Evolutionary conservation across 2,797 vertebrate species (phyloP).

Genomic region (Lepidocolaptes lacrymiger): DNA sequence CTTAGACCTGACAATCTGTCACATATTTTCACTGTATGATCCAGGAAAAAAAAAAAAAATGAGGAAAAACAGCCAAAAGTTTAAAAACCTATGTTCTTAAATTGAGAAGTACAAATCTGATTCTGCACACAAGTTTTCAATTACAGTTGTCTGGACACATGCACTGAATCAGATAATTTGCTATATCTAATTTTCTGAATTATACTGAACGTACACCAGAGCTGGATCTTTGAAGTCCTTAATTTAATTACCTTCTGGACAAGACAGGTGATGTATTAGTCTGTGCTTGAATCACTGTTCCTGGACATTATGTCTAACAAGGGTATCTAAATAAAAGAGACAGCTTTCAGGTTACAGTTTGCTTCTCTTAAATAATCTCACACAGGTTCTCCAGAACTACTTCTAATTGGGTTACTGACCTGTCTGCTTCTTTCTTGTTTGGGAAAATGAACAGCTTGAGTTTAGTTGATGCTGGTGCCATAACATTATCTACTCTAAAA

Average conservation of each 20-base stretch:
- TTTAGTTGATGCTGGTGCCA: neutral
- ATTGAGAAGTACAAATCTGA: constrained; percentile 3
- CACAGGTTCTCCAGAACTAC: neutral
- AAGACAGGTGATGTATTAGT: constrained; percentile 60
- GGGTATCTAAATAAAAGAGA: neutral
- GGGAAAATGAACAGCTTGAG: neutral
- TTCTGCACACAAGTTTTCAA: neutral
- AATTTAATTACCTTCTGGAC: constrained; percentile 63
- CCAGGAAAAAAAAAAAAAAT: neutral
- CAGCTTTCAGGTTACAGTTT: neutral
- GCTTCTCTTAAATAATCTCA: neutral
- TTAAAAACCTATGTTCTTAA: neutral
- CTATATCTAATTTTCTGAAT: constrained; percentile 41
- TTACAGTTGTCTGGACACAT: constrained; percentile 26
- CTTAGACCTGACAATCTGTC: neutral
- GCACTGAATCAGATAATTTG: constrained; percentile 61
- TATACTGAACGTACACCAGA: constrained; percentile 29
- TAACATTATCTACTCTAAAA: neutral
- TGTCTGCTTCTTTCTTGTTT: neutral
- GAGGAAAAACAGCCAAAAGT: neutral
- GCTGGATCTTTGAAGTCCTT: constrained; percentile 46
- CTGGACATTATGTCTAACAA: neutral
- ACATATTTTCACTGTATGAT: neutral
- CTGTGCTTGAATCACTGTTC: constrained; percentile 42
- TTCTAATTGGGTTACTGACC: neutral